Evolutionary conservation across 92 coral and sea anemone species (phyloP).

Genomic region (Paragorgia papillata): DNA sequence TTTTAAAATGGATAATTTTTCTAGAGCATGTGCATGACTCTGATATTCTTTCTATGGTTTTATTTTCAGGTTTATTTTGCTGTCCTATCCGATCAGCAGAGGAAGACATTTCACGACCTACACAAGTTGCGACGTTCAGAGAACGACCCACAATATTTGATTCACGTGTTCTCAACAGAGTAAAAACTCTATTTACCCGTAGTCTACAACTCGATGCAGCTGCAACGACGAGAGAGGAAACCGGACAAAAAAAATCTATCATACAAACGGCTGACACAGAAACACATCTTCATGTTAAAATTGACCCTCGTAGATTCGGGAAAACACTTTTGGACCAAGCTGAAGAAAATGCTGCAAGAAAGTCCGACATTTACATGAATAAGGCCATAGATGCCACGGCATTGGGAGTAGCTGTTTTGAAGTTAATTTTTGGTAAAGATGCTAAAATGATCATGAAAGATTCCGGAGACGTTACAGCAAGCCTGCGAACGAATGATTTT

Average conservation of each 20-base stretch:
- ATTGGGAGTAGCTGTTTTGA: conserved; percentile 84
- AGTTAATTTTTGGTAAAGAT: conserved; percentile 79
- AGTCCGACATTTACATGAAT: conserved; percentile 36
- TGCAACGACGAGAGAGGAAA: not conserved
- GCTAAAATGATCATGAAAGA: conserved; percentile 75
- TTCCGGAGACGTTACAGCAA: not conserved
- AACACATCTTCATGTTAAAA: conserved; percentile 25
- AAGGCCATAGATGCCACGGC: conserved; percentile 68
- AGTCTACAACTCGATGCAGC: not conserved
- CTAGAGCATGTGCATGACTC: too few relatives aligned
- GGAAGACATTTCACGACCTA: not conserved
- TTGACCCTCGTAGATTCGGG: conserved; percentile 30
- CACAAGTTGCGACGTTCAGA: not conserved
- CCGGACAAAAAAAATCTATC: conserved; percentile 11
- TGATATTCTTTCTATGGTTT: too few relatives aligned
- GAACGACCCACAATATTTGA: conserved; percentile 30
- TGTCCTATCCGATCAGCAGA: not conserved
- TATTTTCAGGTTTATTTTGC: not conserved
- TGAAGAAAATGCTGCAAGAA: conserved; percentile 31
- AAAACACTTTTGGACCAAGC: conserved; percentile 17
- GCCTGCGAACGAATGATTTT: conserved; percentile 16
- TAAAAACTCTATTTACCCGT: conserved; percentile 15
- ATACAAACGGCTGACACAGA: conserved; percentile 14
- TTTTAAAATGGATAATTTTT: too few relatives aligned
- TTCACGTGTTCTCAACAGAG: conserved; percentile 17